A percentile compares a stretch with the other conserved stretches of the same genome.
Conservation (phyloP, 2,113 vertebrate genomes). For the Hystrix cristata region DNA sequence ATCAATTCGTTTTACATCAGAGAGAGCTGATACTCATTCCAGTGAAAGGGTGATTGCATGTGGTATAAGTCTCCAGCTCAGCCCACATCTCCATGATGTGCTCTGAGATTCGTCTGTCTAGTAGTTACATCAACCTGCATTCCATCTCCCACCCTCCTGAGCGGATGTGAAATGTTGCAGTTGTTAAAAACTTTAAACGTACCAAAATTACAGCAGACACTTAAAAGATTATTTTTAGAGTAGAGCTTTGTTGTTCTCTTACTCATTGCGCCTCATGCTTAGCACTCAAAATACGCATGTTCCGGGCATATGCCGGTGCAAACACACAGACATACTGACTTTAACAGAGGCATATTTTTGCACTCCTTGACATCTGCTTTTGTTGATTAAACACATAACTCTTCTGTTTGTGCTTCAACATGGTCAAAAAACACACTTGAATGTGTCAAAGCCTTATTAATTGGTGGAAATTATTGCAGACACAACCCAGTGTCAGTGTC, state of each 20-base stretch:
- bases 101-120: not conserved
- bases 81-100: accelerated
- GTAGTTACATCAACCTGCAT: not conserved
- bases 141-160: not conserved
- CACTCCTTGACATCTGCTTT: constrained; percentile 81
- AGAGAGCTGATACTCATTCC: not conserved
- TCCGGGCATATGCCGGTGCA: constrained; percentile 71
- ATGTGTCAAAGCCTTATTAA: constrained; percentile 69
- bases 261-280: constrained; percentile 43
- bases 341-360: constrained; percentile 77
- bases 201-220: not conserved
- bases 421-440: constrained; percentile 63
- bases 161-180: not conserved
- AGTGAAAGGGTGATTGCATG: not conserved
- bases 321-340: constrained; percentile 77
- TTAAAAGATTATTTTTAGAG: not conserved
- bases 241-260: constrained; percentile 33
- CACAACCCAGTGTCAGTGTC: not conserved
- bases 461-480: not conserved
- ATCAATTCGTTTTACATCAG: not conserved
- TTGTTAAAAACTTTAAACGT: not conserved
- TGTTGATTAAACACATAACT: constrained; percentile 78
- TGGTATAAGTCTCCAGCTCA: not conserved
- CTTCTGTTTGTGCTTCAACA: constrained; percentile 73
- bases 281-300: constrained; percentile 80